Base-by-base conservation (phyloP, 37 sponge, comb jelly and placozoan genomes). In the Ephydatia muelleri region DNA sequence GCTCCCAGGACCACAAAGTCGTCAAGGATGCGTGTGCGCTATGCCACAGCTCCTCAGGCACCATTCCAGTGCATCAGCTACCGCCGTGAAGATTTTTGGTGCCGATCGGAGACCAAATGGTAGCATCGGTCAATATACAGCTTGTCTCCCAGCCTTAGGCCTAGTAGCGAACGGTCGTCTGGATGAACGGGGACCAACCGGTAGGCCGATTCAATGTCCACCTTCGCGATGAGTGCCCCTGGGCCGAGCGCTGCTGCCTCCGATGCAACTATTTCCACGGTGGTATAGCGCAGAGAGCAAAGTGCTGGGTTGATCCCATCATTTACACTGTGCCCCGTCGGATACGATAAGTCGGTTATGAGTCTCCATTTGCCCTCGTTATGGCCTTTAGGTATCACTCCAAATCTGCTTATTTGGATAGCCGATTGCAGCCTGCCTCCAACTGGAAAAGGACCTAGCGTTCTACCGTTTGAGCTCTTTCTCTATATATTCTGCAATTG, bases 1-100 rank as follows among this genome's bases (percentile, higher is more conserved):
- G 86, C 43, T 1, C 86, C 86, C 31, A 80, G 2, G 1, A 82
- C 35, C 27, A 86, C 32, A 39, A 82, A 90, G 36, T 91, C 87
- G 65, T 91, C 91, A 65, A 91, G 39, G 47, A 3, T 57, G 0
- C 23, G 73, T 22, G 11, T n/a, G 29, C 3, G 29, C 49, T 8
- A 86, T n/a, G n/a, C n/a, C n/a, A n/a, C n/a, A n/a, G n/a, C n/a
- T n/a, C n/a, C n/a, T n/a, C n/a, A n/a, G n/a, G n/a, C n/a, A n/a
- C n/a, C 84, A 83, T 5, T 28, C 38, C 25, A 83, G 25, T 23
- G 84, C 84, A 38, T 75, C 75, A 38, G 84, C 84, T 13, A 83
- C 38, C 4, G 84, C 84, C 23, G 30, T 73, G 36, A 82, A 82
- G 3, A 82, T 73, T 21, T 82, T 72, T 11, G 73, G 74, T 12